Conservation (phyloP, 2,888 invertebrate species). For the Chirona hameri region DNA sequence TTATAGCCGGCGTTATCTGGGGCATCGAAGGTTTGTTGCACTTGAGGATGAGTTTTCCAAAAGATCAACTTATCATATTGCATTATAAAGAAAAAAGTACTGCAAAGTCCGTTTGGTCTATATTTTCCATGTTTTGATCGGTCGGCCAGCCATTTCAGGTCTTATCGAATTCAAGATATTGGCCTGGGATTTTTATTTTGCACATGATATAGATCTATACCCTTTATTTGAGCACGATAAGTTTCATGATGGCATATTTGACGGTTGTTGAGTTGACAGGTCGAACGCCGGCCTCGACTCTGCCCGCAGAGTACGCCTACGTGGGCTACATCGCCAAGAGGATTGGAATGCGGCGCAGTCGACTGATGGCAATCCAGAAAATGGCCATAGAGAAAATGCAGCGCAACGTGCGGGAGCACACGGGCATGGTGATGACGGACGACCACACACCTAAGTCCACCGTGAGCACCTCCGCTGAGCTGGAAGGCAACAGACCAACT, state of each 20-base stretch:
- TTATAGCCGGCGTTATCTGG: too few relatives aligned
- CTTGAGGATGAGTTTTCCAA: too few relatives aligned
- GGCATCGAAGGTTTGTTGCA: too few relatives aligned
- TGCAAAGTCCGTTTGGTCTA: too few relatives aligned
- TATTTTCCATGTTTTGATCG: background rate
- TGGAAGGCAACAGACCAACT: background rate
- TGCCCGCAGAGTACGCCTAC: slow-evolving; percentile 84
- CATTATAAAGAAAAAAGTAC: too few relatives aligned
- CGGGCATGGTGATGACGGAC: slow-evolving; percentile 34
- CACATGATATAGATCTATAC: too few relatives aligned
- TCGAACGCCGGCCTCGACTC: slow-evolving; percentile 35
- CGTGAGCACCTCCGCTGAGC: slow-evolving; percentile 53
- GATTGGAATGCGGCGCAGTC: slow-evolving; percentile 92
- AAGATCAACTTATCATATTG: too few relatives aligned
- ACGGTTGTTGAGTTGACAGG: background rate
- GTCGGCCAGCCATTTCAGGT: too few relatives aligned
- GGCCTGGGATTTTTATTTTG: background rate
- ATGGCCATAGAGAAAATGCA: slow-evolving; percentile 81
- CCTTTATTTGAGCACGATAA: too few relatives aligned
- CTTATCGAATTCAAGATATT: too few relatives aligned
- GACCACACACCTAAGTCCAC: slow-evolving; percentile 74
- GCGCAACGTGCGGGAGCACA: slow-evolving; percentile 46
- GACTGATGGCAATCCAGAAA: slow-evolving; percentile 84
- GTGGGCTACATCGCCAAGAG: slow-evolving; percentile 97
- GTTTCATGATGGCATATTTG: background rate